These are phyloP conservation scores for Liopterus haemorrhoidalis DNA, from an alignment of 2,888 invertebrate genomes.

Conservation along the genomic window DNA sequence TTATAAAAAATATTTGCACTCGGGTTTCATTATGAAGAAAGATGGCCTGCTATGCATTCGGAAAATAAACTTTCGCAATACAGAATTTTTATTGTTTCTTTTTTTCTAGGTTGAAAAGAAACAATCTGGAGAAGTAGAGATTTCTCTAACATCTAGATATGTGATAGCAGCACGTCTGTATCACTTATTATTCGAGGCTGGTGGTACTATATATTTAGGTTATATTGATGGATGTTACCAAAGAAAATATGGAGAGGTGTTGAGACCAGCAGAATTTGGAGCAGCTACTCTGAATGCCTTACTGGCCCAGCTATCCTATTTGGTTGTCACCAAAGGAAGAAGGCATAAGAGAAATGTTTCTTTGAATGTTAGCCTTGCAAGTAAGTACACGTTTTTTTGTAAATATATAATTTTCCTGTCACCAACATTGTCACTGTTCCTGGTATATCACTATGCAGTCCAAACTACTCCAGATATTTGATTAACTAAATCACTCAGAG, in stretches of 20 bases:
- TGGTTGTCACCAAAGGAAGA: constrained; percentile 39
- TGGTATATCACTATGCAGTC: no score
- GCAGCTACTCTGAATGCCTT: constrained; percentile 41
- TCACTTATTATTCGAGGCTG: constrained; percentile 39
- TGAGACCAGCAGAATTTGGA: constrained; percentile 38
- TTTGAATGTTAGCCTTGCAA: constrained; percentile 48
- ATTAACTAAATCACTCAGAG: no score
- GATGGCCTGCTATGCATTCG: no score
- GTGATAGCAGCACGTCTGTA: constrained; percentile 43
- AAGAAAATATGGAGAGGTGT: constrained; percentile 37
- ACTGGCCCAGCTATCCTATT: constrained; percentile 39
- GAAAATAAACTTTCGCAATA: no score
- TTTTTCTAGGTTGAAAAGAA: constrained; percentile 25
- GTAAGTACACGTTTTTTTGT: constrained; percentile 37
- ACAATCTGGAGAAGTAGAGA: constrained; percentile 35
- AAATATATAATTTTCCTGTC: constrained; percentile 5
- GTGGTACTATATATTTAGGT: constrained; percentile 38
- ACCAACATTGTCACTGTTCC: neutral
- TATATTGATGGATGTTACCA: constrained; percentile 38
- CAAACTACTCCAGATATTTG: no score
- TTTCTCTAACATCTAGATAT: constrained; percentile 40
- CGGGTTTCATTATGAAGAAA: no score
- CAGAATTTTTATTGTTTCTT: constrained; percentile 9
- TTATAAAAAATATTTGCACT: no score
- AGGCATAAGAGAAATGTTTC: constrained; percentile 46